Base-by-base conservation (phyloP, 2,113 vertebrate genomes). In the Eclectus roratus region DNA sequence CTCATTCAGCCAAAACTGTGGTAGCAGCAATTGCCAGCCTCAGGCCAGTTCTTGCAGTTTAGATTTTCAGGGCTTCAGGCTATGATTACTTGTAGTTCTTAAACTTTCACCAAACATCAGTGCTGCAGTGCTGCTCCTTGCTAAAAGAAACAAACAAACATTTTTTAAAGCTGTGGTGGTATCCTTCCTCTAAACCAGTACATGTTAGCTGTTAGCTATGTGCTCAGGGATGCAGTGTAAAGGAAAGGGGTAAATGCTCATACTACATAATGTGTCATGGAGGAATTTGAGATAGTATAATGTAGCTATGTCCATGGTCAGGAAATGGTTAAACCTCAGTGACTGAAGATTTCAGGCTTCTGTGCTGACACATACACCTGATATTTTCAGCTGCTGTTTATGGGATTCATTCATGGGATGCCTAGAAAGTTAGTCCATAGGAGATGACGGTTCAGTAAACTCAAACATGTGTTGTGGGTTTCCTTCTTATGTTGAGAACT, bases 1-100 rank as follows among this genome's bases (percentile, higher is more conserved):
- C 77, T 92, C 77, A 70, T 94, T 94, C 88, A 91, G 53, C 63
- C 63, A 72, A 39, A 96, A 72, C 70, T 79, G 21, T 89, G 47
- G 66, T 66, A 88, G 64, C 49, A 85, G 25, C 89, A 95, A 91
- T 81, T 88, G n/a, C 47, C 85, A 87, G 80, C 91, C 88, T 93
- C 55, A 49, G 68, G 87, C 52, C 52, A 86, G 23, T 18, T 71
- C 69, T 73, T 78, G 52, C 56, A 52, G 64, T 86, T 96, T 65
- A 80, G 11, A 82, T 93, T 93, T 72, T 39, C 69, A 87, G 61
- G 17, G 29, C 27, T 73, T n/a, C 58, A 72, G 6, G 73, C 46
- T 4, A 0, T 61, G 82, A 63, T 72, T 61, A 28, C 53, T 69
- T 76, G 16, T 58, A 41, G 64, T 78, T 76, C 60, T 88, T 72